Percentiles rank a stretch among this genome's conserved stretches.
Conservation (phyloP, 2,113 vertebrate genomes). For the Boulengeromyrus knoepffleri region DNA sequence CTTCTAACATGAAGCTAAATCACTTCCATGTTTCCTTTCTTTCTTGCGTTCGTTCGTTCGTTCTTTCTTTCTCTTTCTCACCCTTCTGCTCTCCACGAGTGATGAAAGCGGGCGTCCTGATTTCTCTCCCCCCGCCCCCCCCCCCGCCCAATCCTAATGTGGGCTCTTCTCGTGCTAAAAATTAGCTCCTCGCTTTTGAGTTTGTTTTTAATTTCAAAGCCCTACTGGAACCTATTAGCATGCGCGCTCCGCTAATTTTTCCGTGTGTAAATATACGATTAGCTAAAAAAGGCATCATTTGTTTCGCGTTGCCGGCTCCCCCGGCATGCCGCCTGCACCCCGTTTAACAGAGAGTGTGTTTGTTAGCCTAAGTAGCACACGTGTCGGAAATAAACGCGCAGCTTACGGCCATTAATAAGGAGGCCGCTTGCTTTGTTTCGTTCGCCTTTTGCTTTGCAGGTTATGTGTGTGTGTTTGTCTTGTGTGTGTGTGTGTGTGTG, state of each 20-base stretch:
- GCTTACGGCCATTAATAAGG: slow-evolving; percentile 58
- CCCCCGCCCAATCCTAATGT: slow-evolving; percentile 17
- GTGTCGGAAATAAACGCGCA: slow-evolving; percentile 59
- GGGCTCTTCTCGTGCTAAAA: slow-evolving; percentile 6
- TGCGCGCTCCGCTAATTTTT: slow-evolving; percentile 17
- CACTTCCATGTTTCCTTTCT: not conserved
- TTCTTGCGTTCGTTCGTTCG: not conserved
- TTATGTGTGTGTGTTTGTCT: slow-evolving; percentile 30
- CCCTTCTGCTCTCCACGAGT: slow-evolving; percentile 6
- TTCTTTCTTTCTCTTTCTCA: not conserved
- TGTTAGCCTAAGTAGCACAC: slow-evolving; percentile 62
- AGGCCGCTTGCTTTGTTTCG: slow-evolving; percentile 35
- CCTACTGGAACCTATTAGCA: slow-evolving; percentile 33
- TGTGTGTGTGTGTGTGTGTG: slow-evolving; percentile 12
- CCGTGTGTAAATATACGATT: slow-evolving; percentile 48
- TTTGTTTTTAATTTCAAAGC: slow-evolving; percentile 34
- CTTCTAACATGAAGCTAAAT: slow-evolving; percentile 25
- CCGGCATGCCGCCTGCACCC: slow-evolving; percentile 38
- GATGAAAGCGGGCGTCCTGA: slow-evolving; percentile 3
- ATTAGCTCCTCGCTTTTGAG: slow-evolving; percentile 11
- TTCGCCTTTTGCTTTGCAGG: slow-evolving; percentile 51
- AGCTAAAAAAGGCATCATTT: slow-evolving; percentile 52
- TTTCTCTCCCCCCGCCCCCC: not conserved
- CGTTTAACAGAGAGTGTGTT: slow-evolving; percentile 50
- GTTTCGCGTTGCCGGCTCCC: slow-evolving; percentile 44